These are phyloP conservation scores for Neostethus bicornis DNA, from an alignment of 2,797 vertebrate species.

Conservation along the genomic window DNA sequence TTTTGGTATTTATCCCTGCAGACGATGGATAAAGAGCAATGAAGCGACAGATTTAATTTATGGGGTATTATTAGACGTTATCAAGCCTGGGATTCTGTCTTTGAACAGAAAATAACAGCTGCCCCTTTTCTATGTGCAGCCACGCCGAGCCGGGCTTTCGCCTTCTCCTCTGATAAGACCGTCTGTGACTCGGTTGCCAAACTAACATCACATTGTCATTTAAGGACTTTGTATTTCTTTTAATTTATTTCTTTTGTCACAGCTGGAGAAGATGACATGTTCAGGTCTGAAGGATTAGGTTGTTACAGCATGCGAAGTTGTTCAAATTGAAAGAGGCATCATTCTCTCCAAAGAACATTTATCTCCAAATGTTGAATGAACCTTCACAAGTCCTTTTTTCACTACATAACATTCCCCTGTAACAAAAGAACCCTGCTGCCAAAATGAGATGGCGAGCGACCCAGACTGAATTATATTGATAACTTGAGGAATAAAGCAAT, in stretches of 20 bases:
- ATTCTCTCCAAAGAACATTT: slow-evolving; percentile 49
- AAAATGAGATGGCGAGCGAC: slow-evolving; percentile 46
- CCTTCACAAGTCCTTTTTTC: slow-evolving; percentile 33
- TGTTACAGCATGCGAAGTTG: slow-evolving; percentile 37
- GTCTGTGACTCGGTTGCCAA: not conserved
- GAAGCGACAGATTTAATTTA: slow-evolving; percentile 70
- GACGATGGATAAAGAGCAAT: slow-evolving; percentile 33
- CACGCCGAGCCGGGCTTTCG: slow-evolving; percentile 17
- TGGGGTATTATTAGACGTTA: slow-evolving; percentile 70
- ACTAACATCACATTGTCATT: slow-evolving; percentile 46
- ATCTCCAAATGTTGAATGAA: slow-evolving; percentile 56
- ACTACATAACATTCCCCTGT: slow-evolving; percentile 38
- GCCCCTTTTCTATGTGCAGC: slow-evolving; percentile 31
- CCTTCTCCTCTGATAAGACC: slow-evolving; percentile 38
- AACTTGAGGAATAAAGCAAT: slow-evolving; percentile 69
- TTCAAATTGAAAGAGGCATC: slow-evolving; percentile 53
- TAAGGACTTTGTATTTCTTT: slow-evolving; percentile 49
- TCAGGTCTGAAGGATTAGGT: slow-evolving; percentile 48
- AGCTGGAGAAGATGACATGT: slow-evolving; percentile 40
- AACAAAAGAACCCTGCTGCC: slow-evolving; percentile 61
- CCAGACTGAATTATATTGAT: slow-evolving; percentile 67
- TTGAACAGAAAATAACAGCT: slow-evolving; percentile 65
- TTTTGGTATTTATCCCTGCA: slow-evolving; percentile 57
- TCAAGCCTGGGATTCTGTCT: slow-evolving; percentile 50
- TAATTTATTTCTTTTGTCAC: slow-evolving; percentile 53